Base-by-base conservation (phyloP, 2,888 invertebrate genomes). In the Caradrina kadenii region DNA sequence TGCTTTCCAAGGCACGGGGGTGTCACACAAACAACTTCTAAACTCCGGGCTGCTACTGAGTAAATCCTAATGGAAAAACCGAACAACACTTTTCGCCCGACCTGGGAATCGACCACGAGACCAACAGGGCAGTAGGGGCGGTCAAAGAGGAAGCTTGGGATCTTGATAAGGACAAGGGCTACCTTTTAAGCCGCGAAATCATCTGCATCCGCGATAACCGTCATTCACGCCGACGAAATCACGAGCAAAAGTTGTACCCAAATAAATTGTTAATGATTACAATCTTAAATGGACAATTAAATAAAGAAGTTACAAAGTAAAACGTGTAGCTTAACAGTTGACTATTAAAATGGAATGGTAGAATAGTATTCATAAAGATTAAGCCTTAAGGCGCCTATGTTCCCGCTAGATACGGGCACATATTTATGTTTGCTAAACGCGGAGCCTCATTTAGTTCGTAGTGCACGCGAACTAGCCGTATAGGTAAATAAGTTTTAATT, bases 401-500 rank as follows among this genome's bases (percentile, higher is more conserved):
- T 81, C 80, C 74, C 73, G 62, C 79, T 81, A 84, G 86, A 84
- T 83, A 86, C 80, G 81, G 82, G 81, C 80, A 82, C 81, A 85
- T 88, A 88, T 90, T 89, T 89, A 89, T 89, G 89, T 87, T 85
- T 79, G 86, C 71, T 83, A 87, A 87, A 85, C 83, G 83, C 77
- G 83, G 80, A 83, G 88, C 87, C 88, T 86, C 89, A 88, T 89
- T 90, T 87, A 87, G 86, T 85, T 85, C 82, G 88, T 86, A 85
- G 84, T 82, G 88, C 91, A 91, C 91, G 91, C 91, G 88, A 91
- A 88, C 90, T 71, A 79, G 84, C 86, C 87, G 89, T 91, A 87
- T 89, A 85, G 84, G 89, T 87, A 89, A 90, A 90, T 91, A 91
- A 91, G 89, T 91, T 91, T 91, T 91, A 91, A 91, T 91, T 90